Percentiles rank a stretch among this genome's conserved stretches.
Evolutionary conservation across 2,113 vertebrate genomes (phyloP).

Genomic region (Siniperca chuatsi): DNA sequence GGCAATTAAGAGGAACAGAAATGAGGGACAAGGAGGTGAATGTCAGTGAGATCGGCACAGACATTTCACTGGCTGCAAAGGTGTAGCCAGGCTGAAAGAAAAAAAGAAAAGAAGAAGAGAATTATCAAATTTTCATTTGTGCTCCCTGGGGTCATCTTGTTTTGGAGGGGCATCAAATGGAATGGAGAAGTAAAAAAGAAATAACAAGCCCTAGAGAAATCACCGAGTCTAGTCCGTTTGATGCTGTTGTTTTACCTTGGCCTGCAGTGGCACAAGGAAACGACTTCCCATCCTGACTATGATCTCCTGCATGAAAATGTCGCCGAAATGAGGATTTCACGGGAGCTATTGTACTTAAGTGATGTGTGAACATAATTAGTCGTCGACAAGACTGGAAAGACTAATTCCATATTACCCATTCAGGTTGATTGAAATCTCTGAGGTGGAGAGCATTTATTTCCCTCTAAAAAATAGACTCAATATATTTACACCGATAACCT

Average conservation of each 20-base stretch:
- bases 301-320: constrained; percentile 86
- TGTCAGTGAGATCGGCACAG: constrained; percentile 81
- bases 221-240: constrained; percentile 90
- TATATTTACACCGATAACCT: not conserved
- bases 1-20: constrained; percentile 88
- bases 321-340: constrained; percentile 74
- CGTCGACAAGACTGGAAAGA: constrained; percentile 54
- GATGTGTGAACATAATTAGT: constrained; percentile 76
- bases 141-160: constrained; percentile 94
- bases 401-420: constrained; percentile 57
- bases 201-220: constrained; percentile 92
- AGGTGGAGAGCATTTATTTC: constrained; percentile 56
- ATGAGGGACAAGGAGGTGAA: constrained; percentile 79
- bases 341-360: constrained; percentile 64
- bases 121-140: constrained; percentile 95
- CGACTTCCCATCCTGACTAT: constrained; percentile 82
- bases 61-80: constrained; percentile 86
- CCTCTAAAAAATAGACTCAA: constrained; percentile 10
- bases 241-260: constrained; percentile 93
- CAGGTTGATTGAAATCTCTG: constrained; percentile 68
- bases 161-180: constrained; percentile 98
- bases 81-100: constrained; percentile 86
- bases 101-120: constrained; percentile 43
- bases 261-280: constrained; percentile 81
- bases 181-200: constrained; percentile 91